Conservation (phyloP, 2,888 invertebrate genomes). For the Cataglyphis cursor region DNA sequence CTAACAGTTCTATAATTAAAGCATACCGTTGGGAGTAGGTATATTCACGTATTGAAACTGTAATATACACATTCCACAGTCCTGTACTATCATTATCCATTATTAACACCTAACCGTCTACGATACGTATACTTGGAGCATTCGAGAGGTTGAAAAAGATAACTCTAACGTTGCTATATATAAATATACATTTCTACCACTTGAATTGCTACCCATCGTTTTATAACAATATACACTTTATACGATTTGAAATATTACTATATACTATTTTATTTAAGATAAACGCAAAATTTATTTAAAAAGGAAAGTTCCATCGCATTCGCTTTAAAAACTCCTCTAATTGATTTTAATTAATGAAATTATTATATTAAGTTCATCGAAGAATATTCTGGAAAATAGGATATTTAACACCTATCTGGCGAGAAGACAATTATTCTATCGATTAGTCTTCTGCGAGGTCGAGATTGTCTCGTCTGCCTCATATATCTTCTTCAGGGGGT, state of each 20-base stretch:
- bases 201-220: neutral
- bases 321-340: neutral
- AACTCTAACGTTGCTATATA: neutral
- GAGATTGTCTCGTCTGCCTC: conserved; percentile 54
- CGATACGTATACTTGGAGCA: conserved; percentile 5
- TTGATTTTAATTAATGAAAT: conserved; percentile 18
- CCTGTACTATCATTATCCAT: conserved; percentile 44
- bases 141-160: conserved; percentile 32
- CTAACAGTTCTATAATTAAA: conserved; percentile 49
- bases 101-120: conserved; percentile 47
- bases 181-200: neutral
- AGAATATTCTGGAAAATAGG: conserved; percentile 7
- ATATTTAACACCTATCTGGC: conserved; percentile 33
- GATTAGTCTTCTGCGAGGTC: conserved; percentile 53
- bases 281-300: conserved; percentile 7
- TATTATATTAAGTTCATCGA: neutral
- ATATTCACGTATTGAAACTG: conserved; percentile 32
- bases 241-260: neutral
- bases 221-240: neutral
- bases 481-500: conserved; percentile 62
- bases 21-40: conserved; percentile 14
- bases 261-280: neutral
- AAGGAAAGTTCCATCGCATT: neutral
- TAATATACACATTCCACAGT: conserved; percentile 41
- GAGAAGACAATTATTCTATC: conserved; percentile 63